Conservation (phyloP, 1,140 invertebrate species). For the Tetragonula clypearis region DNA sequence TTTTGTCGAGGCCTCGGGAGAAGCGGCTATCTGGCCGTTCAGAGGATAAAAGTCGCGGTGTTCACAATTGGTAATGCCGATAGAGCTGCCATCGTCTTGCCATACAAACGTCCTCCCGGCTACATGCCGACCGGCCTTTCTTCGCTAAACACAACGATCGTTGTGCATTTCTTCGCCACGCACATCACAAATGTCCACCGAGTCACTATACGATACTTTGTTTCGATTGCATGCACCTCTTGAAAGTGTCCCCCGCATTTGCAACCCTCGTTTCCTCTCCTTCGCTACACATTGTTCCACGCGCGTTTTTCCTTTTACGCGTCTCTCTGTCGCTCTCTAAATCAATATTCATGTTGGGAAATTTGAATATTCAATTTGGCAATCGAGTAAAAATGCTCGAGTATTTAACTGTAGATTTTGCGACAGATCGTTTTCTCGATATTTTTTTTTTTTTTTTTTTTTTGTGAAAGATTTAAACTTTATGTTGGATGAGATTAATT, state of each 20-base stretch:
- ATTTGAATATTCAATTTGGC: neutral
- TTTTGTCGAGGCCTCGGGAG: conserved; percentile 41
- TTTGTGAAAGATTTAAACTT: neutral
- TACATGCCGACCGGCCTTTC: conserved; percentile 70
- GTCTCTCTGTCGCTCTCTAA: neutral
- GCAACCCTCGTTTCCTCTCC: neutral
- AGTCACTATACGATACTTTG: conserved; percentile 41
- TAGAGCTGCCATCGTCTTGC: conserved; percentile 80
- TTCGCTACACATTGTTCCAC: conserved; percentile 1
- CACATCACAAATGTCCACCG: conserved; percentile 45
- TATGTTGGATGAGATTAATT: neutral
- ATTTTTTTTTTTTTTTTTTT: no score
- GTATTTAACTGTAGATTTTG: neutral
- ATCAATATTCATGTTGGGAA: neutral
- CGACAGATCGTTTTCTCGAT: neutral
- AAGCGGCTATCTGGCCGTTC: conserved; percentile 30
- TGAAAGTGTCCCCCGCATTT: neutral
- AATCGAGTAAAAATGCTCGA: neutral
- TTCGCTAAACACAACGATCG: conserved; percentile 65
- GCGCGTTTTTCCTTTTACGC: neutral
- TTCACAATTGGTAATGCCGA: conserved; percentile 71
- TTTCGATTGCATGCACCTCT: conserved; percentile 10
- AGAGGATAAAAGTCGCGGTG: conserved; percentile 65
- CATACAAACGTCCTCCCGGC: conserved; percentile 79
- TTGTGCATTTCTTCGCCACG: conserved; percentile 38